Conservation (phyloP, 2,113 vertebrate genomes). For the Vidua chalybeata region DNA sequence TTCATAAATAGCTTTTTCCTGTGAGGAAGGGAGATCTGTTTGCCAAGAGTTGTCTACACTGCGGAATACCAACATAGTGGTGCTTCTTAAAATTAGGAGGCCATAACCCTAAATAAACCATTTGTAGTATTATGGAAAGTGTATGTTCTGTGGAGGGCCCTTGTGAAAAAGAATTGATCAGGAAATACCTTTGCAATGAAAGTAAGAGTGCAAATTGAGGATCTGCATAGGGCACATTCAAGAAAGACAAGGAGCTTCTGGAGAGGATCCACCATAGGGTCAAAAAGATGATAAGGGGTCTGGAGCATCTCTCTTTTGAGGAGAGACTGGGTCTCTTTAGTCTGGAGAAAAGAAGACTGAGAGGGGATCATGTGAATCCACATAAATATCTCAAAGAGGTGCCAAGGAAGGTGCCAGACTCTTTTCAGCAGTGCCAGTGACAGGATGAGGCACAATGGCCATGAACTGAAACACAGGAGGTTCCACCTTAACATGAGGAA, state of each 20-base stretch:
- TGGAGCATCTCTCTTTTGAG: neutral
- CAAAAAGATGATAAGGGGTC: neutral
- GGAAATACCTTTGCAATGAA: neutral
- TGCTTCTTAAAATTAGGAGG: neutral
- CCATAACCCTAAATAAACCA: neutral
- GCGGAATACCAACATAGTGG: neutral
- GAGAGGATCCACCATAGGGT: accelerated
- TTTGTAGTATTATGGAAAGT: neutral
- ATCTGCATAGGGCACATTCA: accelerated
- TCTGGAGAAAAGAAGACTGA: neutral
- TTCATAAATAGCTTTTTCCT: neutral
- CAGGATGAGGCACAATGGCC: neutral
- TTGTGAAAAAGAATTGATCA: neutral
- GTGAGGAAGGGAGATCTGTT: neutral
- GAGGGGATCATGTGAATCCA: neutral
- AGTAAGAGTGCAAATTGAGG: neutral
- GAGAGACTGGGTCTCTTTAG: neutral
- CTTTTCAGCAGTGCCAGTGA: neutral
- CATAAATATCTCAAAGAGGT: neutral
- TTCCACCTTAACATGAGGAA: neutral
- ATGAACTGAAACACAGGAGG: neutral
- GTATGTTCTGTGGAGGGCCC: neutral
- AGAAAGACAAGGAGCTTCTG: neutral
- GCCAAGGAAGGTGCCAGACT: neutral
- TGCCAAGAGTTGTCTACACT: neutral